phyloP scores from a whole-genome alignment of 1,140 invertebrate genomes.

The Drosophila ambigua region DNA sequence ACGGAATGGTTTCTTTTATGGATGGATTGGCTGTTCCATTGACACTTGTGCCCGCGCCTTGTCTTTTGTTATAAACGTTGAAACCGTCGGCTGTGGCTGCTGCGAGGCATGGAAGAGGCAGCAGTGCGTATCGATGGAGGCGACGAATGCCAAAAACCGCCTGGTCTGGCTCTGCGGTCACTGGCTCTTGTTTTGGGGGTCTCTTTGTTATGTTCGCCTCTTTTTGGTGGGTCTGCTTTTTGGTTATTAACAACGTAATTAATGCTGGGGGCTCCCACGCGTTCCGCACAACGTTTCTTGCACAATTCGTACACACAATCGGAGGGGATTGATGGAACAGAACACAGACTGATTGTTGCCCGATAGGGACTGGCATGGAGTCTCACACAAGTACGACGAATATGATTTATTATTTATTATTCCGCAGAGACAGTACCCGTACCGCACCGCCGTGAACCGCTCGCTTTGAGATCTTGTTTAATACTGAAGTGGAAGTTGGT shows the following conservation, averaged over 20 bases:
- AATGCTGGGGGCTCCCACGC: constrained; percentile 60
- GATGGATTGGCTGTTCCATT: constrained; percentile 67
- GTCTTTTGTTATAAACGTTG: constrained; percentile 66
- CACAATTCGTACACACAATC: constrained; percentile 33
- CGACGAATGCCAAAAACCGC: constrained; percentile 27
- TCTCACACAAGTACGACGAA: constrained; percentile 12
- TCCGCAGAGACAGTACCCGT: background rate
- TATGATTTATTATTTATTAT: constrained; percentile 35
- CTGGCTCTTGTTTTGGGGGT: constrained; percentile 55
- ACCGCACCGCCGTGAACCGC: constrained; percentile 35
- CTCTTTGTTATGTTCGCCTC: constrained; percentile 4
- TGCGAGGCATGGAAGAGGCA: constrained; percentile 72
- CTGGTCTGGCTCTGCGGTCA: constrained; percentile 45
- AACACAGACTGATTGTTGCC: constrained; percentile 16
- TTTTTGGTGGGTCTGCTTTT: constrained; percentile 4
- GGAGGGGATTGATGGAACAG: constrained; percentile 32
- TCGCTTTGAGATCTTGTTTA: constrained; percentile 78
- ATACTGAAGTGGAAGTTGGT: constrained; percentile 65
- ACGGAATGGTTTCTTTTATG: constrained; percentile 30
- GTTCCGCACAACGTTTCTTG: constrained; percentile 31
- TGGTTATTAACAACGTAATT: constrained; percentile 65
- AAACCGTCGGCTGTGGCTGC: constrained; percentile 34
- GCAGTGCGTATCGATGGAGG: constrained; percentile 71
- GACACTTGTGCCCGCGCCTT: constrained; percentile 74
- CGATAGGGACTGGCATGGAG: constrained; percentile 8